Evolutionary conservation across 2,113 vertebrate species (phyloP).

Genomic region (Procavia capensis): DNA sequence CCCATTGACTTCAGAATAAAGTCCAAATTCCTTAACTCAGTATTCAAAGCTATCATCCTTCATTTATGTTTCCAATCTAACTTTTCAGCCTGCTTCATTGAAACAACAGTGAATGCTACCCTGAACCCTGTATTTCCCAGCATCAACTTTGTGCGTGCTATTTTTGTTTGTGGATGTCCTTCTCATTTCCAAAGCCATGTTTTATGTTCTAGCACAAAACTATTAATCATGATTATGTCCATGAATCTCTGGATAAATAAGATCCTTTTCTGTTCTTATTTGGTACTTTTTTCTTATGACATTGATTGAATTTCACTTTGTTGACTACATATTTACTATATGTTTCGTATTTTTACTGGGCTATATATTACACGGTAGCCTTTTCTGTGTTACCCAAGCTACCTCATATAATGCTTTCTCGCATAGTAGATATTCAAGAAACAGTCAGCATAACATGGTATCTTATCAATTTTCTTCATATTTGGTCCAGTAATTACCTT

Average conservation of each 20-base stretch:
- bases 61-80: background rate
- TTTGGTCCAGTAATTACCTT: background rate
- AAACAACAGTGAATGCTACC: background rate
- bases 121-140: background rate
- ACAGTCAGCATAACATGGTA: background rate
- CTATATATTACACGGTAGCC: background rate
- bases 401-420: background rate
- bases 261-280: constrained; percentile 15
- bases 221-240: background rate
- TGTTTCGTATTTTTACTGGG: background rate
- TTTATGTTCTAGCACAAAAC: background rate
- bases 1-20: background rate
- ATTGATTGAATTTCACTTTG: background rate
- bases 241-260: background rate
- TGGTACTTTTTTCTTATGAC: background rate
- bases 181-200: background rate
- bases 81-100: background rate
- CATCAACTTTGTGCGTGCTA: background rate
- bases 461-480: background rate
- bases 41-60: background rate
- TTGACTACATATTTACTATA: background rate
- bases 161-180: background rate
- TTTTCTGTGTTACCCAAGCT: background rate
- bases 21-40: constrained; percentile 43
- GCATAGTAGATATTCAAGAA: background rate